Evolutionary conservation across 2,113 vertebrate species (phyloP).

Genomic region (Microcebus tavaratra): DNA sequence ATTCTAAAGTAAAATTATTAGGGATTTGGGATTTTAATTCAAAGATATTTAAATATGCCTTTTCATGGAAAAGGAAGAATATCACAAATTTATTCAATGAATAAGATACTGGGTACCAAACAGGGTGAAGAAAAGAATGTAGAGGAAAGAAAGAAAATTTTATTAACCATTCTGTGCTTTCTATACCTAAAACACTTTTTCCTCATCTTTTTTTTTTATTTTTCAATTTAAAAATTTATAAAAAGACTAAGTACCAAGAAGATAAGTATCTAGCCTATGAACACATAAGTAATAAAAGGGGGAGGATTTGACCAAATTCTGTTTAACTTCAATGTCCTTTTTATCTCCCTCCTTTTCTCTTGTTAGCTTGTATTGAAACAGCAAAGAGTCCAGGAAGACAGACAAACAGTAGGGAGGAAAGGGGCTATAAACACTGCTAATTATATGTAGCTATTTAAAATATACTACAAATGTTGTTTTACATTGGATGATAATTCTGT

Average conservation of each 20-base stretch:
- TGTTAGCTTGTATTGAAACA: background rate
- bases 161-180: background rate
- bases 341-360: background rate
- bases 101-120: background rate
- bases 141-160: background rate
- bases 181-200: background rate
- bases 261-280: background rate
- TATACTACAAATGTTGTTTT: background rate
- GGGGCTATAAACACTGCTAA: background rate
- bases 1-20: background rate
- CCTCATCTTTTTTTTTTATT: background rate
- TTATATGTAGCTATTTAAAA: background rate
- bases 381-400: background rate
- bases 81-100: background rate
- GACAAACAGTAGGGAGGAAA: background rate
- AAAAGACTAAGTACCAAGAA: background rate
- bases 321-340: background rate
- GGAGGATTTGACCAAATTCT: background rate
- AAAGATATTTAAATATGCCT: background rate
- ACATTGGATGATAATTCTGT: background rate
- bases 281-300: background rate
- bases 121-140: background rate
- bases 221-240: background rate
- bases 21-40: background rate
- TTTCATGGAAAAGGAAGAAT: background rate